Evolutionary conservation across 2,888 invertebrate species (phyloP), one percentile per base, ranked within the genome.

Genomic region (Apantesis nais): DNA sequence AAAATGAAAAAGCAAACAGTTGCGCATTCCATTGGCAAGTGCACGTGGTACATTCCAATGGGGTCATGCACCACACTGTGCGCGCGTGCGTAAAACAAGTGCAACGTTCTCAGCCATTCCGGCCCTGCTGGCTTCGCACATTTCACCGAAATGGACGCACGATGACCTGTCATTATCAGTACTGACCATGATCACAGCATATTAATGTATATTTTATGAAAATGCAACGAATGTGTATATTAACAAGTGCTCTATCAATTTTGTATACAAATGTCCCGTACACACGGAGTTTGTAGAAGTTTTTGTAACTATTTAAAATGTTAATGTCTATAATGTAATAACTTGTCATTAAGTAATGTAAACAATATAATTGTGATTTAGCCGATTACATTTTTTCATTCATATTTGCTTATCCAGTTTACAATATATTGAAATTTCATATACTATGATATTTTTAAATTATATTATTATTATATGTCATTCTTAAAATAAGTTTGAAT

Each of bases 21-120:
- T 92, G 94, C 93, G 92, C 94, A 95, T 93, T 93, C 94, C 94
- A 89, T 86, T 79, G 90, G 90, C 92, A 91, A 93, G 92, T 91
- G 92, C 94, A 93, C 94, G 94, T 94, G 94, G 94, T 88, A 89
- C 94, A 94, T 94, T 93, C 94, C 94, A 86, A 83, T 83, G 93
- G 93, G 94, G 94, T 94, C 95, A 94, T 93, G 93, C 91, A 91
- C 93, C 93, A 92, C 89, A 88, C 90, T 83, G 88, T 84, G 89
- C 84, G 90, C 89, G 90, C 91, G 93, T 90, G 92, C 91, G 88
- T 91, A 90, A 90, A 92, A 92, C 93, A 93, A 93, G 91, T 92
- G 93, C 93, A 92, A 86, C 88, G 90, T 83, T 87, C 85, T 82
- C 78, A 74, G 74, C 78, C 76, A 80, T 78, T 80, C 79, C 79